These are phyloP conservation scores for Whitmania pigra DNA, from an alignment of 1,140 invertebrate species.

Conservation along the genomic window DNA sequence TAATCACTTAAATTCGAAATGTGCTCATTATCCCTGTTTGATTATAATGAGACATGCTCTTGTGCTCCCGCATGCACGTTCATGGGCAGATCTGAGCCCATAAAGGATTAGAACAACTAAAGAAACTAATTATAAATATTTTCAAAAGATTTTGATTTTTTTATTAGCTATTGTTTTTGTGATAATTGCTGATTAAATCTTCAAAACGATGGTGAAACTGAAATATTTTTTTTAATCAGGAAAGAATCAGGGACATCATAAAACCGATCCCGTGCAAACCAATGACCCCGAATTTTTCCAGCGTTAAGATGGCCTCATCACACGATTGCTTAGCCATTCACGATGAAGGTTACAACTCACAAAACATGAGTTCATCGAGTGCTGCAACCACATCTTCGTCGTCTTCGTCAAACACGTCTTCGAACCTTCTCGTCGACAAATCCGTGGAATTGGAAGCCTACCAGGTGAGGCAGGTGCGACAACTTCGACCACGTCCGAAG, in stretches of 20 bases:
- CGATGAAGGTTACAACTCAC: constrained; percentile 6
- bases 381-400: neutral
- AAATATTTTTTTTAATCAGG: neutral
- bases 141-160: too few species aligned
- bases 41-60: too few species aligned
- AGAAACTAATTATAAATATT: too few species aligned
- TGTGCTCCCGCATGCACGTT: too few species aligned
- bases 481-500: neutral
- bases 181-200: too few species aligned
- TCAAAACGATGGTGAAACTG: neutral
- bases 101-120: too few species aligned
- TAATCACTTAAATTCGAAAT: too few species aligned
- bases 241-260: neutral
- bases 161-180: too few species aligned
- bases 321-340: neutral
- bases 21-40: too few species aligned
- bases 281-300: neutral
- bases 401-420: neutral
- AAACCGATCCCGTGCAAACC: neutral
- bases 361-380: constrained; percentile 13
- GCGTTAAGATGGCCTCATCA: neutral
- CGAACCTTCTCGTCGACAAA: neutral
- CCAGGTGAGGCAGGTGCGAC: too few species aligned
- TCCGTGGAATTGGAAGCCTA: neutral
- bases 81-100: too few species aligned